Evolutionary conservation across 2,888 invertebrate species (phyloP).

Genomic region (Diadegma fenestrale): DNA sequence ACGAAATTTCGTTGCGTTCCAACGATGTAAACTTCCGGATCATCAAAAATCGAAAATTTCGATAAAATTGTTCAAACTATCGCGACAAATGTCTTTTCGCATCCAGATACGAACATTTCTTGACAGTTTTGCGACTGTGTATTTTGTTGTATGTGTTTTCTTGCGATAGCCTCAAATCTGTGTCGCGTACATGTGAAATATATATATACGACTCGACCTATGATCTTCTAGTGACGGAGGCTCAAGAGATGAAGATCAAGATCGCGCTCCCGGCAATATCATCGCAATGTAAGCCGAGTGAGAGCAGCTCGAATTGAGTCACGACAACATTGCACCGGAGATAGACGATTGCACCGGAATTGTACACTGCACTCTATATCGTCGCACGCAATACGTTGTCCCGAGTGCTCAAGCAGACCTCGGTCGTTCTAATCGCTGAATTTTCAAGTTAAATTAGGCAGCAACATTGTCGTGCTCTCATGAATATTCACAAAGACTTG

Average conservation of each 20-base stretch:
- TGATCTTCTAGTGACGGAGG: constrained; percentile 50
- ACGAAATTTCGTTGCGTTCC: too few relatives aligned
- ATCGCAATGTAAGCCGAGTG: constrained; percentile 58
- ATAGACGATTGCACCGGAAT: constrained; percentile 64
- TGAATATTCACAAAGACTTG: neutral
- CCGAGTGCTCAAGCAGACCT: neutral
- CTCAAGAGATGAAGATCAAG: constrained; percentile 67
- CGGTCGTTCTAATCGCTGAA: neutral
- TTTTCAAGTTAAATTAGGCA: neutral
- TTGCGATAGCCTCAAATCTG: neutral
- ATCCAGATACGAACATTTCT: too few relatives aligned
- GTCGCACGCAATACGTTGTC: neutral
- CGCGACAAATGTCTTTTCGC: too few relatives aligned
- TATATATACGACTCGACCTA: constrained; percentile 42
- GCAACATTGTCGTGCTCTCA: neutral
- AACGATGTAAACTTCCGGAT: too few relatives aligned
- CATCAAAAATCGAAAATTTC: too few relatives aligned
- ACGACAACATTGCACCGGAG: constrained; percentile 67
- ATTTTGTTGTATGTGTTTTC: too few relatives aligned
- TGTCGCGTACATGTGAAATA: neutral
- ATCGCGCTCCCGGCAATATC: constrained; percentile 62
- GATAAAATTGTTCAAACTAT: too few relatives aligned
- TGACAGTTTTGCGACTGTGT: too few relatives aligned
- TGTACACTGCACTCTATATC: neutral
- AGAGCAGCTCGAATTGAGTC: constrained; percentile 46